Conservation (phyloP, 2,888 invertebrate genomes). For the Ormia ochracea region DNA sequence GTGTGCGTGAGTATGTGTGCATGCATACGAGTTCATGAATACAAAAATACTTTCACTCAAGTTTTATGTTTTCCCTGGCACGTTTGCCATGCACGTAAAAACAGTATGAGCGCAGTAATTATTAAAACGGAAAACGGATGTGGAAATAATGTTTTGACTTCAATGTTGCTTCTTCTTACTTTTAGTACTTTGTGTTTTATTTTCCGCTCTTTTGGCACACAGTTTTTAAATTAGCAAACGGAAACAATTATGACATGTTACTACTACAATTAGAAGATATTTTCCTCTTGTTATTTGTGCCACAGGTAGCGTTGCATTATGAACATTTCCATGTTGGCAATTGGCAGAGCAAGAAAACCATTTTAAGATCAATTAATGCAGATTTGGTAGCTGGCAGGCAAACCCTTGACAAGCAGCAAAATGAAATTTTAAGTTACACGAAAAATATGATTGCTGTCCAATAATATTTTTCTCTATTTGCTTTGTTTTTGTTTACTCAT, state of each 20-base stretch:
- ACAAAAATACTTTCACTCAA: background rate
- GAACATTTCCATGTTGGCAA: background rate
- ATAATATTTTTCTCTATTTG: background rate
- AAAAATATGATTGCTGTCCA: background rate
- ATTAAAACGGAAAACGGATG: conserved; percentile 56
- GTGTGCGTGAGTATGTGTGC: too few species aligned
- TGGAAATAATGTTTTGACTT: conserved; percentile 51
- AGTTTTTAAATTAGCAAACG: conserved; percentile 50
- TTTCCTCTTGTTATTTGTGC: background rate
- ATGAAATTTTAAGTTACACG: too few species aligned
- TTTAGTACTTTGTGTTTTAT: conserved; percentile 9
- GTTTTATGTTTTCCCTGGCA: background rate
- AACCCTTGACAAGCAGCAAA: too few species aligned
- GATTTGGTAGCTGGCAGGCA: background rate
- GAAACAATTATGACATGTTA: conserved; percentile 49
- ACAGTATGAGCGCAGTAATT: conserved; percentile 12
- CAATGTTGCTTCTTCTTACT: background rate
- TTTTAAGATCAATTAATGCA: background rate
- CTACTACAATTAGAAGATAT: conserved; percentile 40
- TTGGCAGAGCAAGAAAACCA: background rate
- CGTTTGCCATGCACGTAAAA: background rate
- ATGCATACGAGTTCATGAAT: too few species aligned
- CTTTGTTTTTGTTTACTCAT: background rate
- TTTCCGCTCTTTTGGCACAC: conserved; percentile 23
- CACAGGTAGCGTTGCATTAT: background rate